A percentile compares a stretch with the other conserved stretches of the same genome.
Evolutionary conservation across 2,797 vertebrate species (phyloP).

Genomic region (Philypnodon macrostomus): DNA sequence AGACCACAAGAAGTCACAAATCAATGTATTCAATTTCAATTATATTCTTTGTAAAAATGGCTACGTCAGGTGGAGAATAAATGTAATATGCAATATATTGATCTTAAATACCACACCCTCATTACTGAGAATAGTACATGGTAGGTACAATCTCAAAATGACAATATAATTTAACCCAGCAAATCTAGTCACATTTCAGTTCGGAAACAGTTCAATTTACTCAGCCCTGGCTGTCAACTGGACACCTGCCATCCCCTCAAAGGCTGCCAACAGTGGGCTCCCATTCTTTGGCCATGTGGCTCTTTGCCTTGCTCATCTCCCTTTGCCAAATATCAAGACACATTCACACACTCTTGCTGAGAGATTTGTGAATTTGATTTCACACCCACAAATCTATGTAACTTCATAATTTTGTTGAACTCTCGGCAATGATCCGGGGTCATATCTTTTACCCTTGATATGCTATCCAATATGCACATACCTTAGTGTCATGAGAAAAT

Average conservation of each 20-base stretch:
- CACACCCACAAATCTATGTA: constrained; percentile 37
- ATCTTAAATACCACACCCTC: too few relatives aligned
- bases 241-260: constrained; percentile 58
- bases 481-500: background rate
- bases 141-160: constrained; percentile 1
- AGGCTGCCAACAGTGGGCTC: constrained; percentile 65
- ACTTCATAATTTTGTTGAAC: constrained; percentile 49
- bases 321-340: constrained; percentile 63
- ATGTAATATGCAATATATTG: too few relatives aligned
- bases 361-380: constrained; percentile 62
- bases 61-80: too few relatives aligned
- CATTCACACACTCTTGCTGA: constrained; percentile 54
- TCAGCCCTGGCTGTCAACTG: constrained; percentile 54
- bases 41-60: too few relatives aligned
- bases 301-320: constrained; percentile 57
- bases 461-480: too few relatives aligned
- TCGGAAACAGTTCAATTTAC: constrained; percentile 29
- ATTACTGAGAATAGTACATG: background rate
- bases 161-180: constrained; percentile 9
- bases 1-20: too few relatives aligned
- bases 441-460: too few relatives aligned
- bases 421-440: too few relatives aligned
- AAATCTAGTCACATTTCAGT: constrained; percentile 33
- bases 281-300: constrained; percentile 72
- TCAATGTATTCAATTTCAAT: too few relatives aligned